phyloP scores from a whole-genome alignment of 1,140 invertebrate species.

The Macrobrachium rosenbergii region DNA sequence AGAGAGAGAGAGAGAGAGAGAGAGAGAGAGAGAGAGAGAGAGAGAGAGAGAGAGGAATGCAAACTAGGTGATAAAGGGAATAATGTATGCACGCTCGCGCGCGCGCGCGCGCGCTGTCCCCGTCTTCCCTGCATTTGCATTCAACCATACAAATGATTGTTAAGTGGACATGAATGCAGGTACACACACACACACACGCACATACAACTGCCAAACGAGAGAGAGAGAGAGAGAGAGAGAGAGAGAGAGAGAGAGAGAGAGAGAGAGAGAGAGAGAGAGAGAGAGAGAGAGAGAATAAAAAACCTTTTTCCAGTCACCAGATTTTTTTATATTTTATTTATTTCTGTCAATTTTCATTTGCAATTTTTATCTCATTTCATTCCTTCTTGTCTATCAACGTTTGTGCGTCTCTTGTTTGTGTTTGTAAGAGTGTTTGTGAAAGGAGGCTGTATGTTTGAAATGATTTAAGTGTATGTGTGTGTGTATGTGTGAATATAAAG shows the following conservation, averaged over 20 bases:
- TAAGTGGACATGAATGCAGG: neutral
- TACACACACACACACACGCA: conserved; percentile 28
- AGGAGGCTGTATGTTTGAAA: neutral
- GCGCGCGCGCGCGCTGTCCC: too few relatives aligned
- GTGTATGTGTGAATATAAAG: neutral
- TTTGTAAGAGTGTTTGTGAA: neutral
- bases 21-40: conserved; percentile 32
- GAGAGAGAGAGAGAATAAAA: neutral
- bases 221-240: neutral
- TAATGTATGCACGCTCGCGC: neutral
- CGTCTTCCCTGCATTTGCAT: neutral
- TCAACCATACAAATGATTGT: neutral
- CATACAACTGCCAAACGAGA: neutral
- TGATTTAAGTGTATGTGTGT: too few relatives aligned
- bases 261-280: conserved; percentile 4
- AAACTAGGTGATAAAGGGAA: neutral
- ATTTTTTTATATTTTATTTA: too few relatives aligned
- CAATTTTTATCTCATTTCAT: too few relatives aligned
- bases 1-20: conserved; percentile 9
- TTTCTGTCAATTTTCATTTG: too few relatives aligned
- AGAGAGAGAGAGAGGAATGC: neutral
- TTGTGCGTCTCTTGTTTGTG: neutral
- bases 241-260: conserved; percentile 14
- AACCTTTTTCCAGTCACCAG: too few relatives aligned
- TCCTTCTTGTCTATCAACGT: too few relatives aligned